A percentile compares a stretch with the other conserved stretches of the same genome.
Conservation (phyloP, 2,113 vertebrate genomes). For the Sceloporus tristichus region DNA sequence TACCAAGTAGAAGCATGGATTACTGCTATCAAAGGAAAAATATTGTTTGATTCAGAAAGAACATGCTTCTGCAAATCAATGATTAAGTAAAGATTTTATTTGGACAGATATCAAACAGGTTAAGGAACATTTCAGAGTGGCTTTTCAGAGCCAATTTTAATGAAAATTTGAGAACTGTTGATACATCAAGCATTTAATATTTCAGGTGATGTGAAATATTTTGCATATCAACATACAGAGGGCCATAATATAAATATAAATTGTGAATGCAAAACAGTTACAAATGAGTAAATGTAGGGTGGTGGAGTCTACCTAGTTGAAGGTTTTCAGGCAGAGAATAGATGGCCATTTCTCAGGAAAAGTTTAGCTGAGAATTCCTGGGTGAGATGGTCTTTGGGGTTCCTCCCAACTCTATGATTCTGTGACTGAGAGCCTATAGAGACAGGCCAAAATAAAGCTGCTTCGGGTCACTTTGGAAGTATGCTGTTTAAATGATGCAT, state of each 20-base stretch:
- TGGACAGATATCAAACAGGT: neutral
- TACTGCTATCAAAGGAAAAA: neutral
- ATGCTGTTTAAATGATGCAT: too few species aligned
- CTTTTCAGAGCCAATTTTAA: neutral
- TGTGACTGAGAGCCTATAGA: too few species aligned
- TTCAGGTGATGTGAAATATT: neutral
- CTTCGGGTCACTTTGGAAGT: too few species aligned
- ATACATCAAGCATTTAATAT: neutral
- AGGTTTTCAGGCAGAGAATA: too few species aligned
- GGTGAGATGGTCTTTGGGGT: too few species aligned
- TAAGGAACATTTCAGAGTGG: neutral
- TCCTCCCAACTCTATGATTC: too few species aligned
- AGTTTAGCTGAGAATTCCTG: too few species aligned
- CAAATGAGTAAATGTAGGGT: too few species aligned
- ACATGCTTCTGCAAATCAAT: neutral
- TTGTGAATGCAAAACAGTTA: too few species aligned
- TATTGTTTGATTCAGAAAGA: neutral
- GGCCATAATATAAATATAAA: neutral
- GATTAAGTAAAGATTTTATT: neutral
- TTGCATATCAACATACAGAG: neutral
- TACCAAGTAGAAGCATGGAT: neutral
- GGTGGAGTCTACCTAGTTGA: too few species aligned
- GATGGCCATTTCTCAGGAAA: too few species aligned
- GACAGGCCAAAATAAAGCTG: too few species aligned
- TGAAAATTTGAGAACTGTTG: neutral